A percentile compares a stretch with the other conserved stretches of the same genome.
phyloP scores from a whole-genome alignment of 2,113 vertebrate genomes.

The Pogona vitticeps region DNA sequence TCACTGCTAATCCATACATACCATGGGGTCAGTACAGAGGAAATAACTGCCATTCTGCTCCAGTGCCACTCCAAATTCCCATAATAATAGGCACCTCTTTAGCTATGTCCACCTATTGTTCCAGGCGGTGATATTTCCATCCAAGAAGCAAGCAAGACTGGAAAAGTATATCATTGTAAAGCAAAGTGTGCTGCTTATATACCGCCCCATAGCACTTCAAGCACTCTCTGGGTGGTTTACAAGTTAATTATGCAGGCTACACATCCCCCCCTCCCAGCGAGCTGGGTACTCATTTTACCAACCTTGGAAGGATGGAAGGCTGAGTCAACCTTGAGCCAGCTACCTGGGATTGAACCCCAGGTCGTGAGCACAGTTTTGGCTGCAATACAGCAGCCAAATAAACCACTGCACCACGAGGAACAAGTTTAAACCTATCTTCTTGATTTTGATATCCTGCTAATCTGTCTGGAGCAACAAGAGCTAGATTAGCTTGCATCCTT shows the following conservation, averaged over 20 bases:
- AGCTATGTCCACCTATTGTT: not conserved
- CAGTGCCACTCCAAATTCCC: not conserved
- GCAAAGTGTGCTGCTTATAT: too few relatives aligned
- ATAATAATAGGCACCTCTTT: not conserved
- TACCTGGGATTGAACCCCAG: too few relatives aligned
- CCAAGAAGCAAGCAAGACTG: not conserved
- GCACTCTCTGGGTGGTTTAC: too few relatives aligned
- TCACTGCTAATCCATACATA: not conserved
- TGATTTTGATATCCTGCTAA: not conserved
- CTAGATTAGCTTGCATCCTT: not conserved
- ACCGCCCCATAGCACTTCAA: too few relatives aligned
- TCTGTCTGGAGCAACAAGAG: not conserved
- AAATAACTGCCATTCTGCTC: not conserved
- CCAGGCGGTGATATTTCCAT: not conserved
- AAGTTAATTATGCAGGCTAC: too few relatives aligned
- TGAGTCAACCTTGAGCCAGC: too few relatives aligned
- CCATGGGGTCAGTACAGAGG: not conserved
- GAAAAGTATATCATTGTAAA: not conserved
- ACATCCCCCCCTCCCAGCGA: too few relatives aligned
- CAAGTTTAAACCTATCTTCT: not conserved
- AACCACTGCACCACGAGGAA: too few relatives aligned
- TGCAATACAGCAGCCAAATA: too few relatives aligned
- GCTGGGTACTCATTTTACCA: too few relatives aligned
- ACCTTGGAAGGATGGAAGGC: too few relatives aligned
- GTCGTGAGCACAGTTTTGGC: too few relatives aligned